A percentile compares a stretch with the other conserved stretches of the same genome.
Conservation (phyloP, 1,140 invertebrate species). For the Phocides pigmalion region DNA sequence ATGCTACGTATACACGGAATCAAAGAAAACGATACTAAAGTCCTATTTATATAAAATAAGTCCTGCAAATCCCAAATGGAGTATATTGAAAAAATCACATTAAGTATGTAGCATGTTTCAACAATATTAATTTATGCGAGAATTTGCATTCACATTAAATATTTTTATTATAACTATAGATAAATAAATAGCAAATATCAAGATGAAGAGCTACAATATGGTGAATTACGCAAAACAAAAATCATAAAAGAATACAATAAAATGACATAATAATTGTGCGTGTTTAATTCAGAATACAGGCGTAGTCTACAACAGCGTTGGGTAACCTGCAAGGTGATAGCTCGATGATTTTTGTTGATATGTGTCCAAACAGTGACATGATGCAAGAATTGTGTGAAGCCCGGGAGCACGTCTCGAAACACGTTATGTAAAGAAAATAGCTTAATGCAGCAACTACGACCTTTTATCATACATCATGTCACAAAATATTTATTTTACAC, state of each 20-base stretch:
- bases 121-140: background rate
- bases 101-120: no score
- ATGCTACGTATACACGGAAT: background rate
- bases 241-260: constrained; percentile 5
- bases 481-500: constrained; percentile 77
- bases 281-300: constrained; percentile 48
- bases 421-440: constrained; percentile 62
- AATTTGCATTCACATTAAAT: background rate
- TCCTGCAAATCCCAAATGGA: background rate
- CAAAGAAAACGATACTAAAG: background rate
- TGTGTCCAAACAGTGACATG: constrained; percentile 67
- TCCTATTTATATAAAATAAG: background rate
- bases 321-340: constrained; percentile 46
- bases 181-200: background rate
- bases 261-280: constrained; percentile 52
- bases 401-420: constrained; percentile 44
- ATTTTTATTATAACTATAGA: background rate
- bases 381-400: constrained; percentile 77
- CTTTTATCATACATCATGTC: constrained; percentile 75
- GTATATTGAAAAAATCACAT: background rate
- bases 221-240: constrained; percentile 29
- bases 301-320: constrained; percentile 35
- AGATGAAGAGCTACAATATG: constrained; percentile 17
- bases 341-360: constrained; percentile 60
- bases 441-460: constrained; percentile 52